These are phyloP conservation scores for Acronicta alni DNA, from an alignment of 2,888 invertebrate genomes.

Conservation along the genomic window DNA sequence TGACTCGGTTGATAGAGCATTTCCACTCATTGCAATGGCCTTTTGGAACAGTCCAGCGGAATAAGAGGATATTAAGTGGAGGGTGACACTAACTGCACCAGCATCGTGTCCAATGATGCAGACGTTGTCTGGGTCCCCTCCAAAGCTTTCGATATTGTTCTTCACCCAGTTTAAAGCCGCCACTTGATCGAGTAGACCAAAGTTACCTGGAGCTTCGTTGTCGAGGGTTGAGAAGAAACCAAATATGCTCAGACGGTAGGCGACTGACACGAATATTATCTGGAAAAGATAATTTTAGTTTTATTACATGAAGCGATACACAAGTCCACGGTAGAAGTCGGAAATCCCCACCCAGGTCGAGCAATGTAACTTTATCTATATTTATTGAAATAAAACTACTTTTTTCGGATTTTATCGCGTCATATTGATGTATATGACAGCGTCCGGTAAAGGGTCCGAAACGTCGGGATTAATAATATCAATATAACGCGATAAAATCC, in stretches of 20 bases:
- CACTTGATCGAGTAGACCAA: slow-evolving; percentile 94
- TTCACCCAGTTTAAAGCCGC: slow-evolving; percentile 94
- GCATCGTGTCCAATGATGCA: slow-evolving; percentile 94
- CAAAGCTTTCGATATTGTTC: slow-evolving; percentile 92
- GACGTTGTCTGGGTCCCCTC: slow-evolving; percentile 93
- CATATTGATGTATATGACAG: no score
- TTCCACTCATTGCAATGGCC: slow-evolving; percentile 95
- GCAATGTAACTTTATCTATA: no score
- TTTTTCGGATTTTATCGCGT: no score
- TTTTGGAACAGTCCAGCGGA: slow-evolving; percentile 92
- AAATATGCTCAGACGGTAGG: slow-evolving; percentile 94
- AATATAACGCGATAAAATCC: no score
- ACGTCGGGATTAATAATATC: no score
- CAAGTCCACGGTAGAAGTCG: no score
- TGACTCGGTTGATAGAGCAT: slow-evolving; percentile 90
- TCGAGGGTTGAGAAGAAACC: slow-evolving; percentile 95
- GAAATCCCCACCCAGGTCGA: no score
- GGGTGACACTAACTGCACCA: slow-evolving; percentile 93
- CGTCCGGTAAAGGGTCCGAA: no score
- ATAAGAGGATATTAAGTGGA: slow-evolving; percentile 92
- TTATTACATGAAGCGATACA: no score
- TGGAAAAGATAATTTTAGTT: slow-evolving; percentile 68
- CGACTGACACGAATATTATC: slow-evolving; percentile 94
- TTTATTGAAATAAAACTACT: no score
- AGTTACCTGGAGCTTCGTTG: slow-evolving; percentile 94